These are phyloP conservation scores for Athrips mouffetella DNA, from an alignment of 2,888 invertebrate species.

Conservation along the genomic window DNA sequence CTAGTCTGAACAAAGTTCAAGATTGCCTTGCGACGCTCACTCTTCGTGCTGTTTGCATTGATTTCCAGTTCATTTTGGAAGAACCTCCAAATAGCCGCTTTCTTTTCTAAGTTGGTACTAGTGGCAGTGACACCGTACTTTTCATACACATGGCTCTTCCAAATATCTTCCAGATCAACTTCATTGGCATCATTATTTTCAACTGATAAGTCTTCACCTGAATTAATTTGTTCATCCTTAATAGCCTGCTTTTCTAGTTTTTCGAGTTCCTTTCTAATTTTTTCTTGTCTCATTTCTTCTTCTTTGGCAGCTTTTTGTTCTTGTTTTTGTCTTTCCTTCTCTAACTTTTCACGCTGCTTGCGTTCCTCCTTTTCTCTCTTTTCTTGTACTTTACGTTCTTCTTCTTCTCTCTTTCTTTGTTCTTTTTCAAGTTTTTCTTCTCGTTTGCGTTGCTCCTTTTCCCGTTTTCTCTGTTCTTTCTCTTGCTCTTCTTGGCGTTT, in stretches of 20 bases:
- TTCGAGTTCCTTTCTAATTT: slow-evolving; percentile 30
- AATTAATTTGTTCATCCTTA: slow-evolving; percentile 28
- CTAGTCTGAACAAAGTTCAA: slow-evolving; percentile 50
- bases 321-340: slow-evolving; percentile 33
- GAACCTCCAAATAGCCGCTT: slow-evolving; percentile 49
- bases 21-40: slow-evolving; percentile 59
- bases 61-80: slow-evolving; percentile 55
- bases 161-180: slow-evolving; percentile 62
- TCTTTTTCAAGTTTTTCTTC: slow-evolving; percentile 43
- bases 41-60: slow-evolving; percentile 53
- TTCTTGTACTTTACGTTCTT: slow-evolving; percentile 38
- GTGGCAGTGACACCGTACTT: slow-evolving; percentile 51
- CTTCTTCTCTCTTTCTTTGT: slow-evolving; percentile 43
- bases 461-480: slow-evolving; percentile 33
- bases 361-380: slow-evolving; percentile 36
- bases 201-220: slow-evolving; percentile 36
- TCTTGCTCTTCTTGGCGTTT: slow-evolving; percentile 43
- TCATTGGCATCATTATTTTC: slow-evolving; percentile 38
- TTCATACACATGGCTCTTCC: slow-evolving; percentile 56
- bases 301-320: slow-evolving; percentile 35
- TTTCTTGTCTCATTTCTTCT: slow-evolving; percentile 34
- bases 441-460: slow-evolving; percentile 36
- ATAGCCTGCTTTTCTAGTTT: slow-evolving; percentile 41
- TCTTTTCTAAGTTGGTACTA: slow-evolving; percentile 52
- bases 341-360: slow-evolving; percentile 34